Evolutionary conservation across 2,888 invertebrate genomes (phyloP), one percentile per base, ranked within the genome.

Genomic region (Liodrosophila aerea): DNA sequence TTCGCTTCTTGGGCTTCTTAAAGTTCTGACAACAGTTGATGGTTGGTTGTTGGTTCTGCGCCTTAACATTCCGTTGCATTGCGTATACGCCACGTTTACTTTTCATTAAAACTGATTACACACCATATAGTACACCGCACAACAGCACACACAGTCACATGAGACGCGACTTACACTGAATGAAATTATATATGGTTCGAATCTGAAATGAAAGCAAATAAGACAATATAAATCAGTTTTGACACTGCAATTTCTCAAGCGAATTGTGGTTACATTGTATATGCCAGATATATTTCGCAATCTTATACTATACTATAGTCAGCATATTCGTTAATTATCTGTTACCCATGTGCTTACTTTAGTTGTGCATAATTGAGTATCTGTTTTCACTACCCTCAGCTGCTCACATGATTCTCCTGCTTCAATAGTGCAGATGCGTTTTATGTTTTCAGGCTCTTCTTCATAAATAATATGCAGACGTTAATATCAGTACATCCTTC

Each of bases 401-500:
- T 11, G 30, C 39, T 45, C 2, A 22, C 27, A 22, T 5, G 5
- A 5, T 4, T 33, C 44, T 44, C 34, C 13, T 54, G 44, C 39
- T 76, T 63, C 45, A 73, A 47, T 60, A 64, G 43, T 47, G 45
- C 54, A 13, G 22, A 41, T 13, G 49, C 69, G 45, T 44, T 54
- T 52, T 63, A 51, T 41, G 22, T 46, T 56, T 46, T n/a, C 37
- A 36, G 43, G 12, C 8, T 15, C 30, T 18, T 13, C 39, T 33
- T 36, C 37, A 52, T 52, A 73, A 51, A 62, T 69, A 63, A 82
- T 61, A 50, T 40, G 41, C 60, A 33, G 39, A 51, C 61, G 73
- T 76, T 60, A 62, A 84, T 73, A 65, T 74, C 63, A 64, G 62
- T 36, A 56, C 67, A 58, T 75, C 78, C 82, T 56, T 66, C 77